Percentiles rank a stretch among this genome's conserved stretches.
These are phyloP conservation scores for Agrochola lychnidis DNA, from an alignment of 2,888 invertebrate genomes.

Conservation along the genomic window DNA sequence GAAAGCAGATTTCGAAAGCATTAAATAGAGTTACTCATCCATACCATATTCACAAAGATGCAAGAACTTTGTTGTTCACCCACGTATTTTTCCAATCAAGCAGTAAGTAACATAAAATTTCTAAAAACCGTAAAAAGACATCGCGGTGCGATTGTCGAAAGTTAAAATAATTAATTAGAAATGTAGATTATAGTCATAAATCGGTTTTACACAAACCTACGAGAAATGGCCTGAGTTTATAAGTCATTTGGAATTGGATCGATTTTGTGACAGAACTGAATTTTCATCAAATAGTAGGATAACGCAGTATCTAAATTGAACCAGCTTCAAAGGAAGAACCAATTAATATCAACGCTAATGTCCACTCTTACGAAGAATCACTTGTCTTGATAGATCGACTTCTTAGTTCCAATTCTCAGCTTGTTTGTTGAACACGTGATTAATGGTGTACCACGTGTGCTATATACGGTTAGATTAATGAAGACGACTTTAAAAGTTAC, in stretches of 20 bases:
- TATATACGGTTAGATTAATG: conserved; percentile 55
- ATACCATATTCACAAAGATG: conserved; percentile 31
- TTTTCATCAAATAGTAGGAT: conserved; percentile 24
- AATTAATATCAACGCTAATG: conserved; percentile 40
- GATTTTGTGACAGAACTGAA: conserved; percentile 19
- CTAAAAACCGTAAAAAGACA: conserved; percentile 53
- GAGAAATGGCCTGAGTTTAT: conserved; percentile 1
- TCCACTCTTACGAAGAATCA: conserved; percentile 53
- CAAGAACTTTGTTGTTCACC: conserved; percentile 42
- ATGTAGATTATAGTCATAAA: conserved; percentile 56
- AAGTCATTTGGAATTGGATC: conserved; percentile 13
- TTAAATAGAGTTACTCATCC: conserved; percentile 34
- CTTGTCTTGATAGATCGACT: conserved; percentile 68
- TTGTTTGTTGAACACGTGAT: conserved; percentile 64
- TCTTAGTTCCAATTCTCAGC: conserved; percentile 46
- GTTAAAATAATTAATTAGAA: conserved; percentile 24
- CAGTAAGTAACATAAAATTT: conserved; percentile 43
- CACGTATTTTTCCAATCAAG: conserved; percentile 48
- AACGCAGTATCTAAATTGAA: conserved; percentile 15
- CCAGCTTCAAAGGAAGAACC: conserved; percentile 35
- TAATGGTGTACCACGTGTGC: conserved; percentile 63
- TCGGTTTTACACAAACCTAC: conserved; percentile 30
- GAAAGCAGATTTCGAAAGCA: conserved; percentile 47
- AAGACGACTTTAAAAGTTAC: conserved; percentile 52
- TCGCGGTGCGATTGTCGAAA: conserved; percentile 32